Conservation (phyloP, 2,888 invertebrate genomes). For the Arge pagana region DNA sequence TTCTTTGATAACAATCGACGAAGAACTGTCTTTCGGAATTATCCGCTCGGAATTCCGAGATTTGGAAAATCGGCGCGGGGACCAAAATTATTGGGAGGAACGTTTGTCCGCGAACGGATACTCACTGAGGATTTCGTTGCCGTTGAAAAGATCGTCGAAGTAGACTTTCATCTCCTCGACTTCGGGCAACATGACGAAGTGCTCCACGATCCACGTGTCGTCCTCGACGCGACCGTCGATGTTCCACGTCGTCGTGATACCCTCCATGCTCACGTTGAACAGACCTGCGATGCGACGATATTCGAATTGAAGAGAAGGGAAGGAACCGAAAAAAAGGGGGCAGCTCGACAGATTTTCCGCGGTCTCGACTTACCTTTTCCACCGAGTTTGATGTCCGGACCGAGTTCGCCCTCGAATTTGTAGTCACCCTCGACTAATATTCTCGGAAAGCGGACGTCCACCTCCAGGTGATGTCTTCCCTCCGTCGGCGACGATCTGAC, state of each 20-base stretch:
- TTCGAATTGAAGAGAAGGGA: neutral
- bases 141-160: conserved; percentile 65
- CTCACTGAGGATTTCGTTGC: conserved; percentile 70
- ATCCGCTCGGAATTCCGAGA: no score
- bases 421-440: conserved; percentile 65
- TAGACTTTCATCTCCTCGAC: conserved; percentile 66
- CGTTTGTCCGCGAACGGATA: no score
- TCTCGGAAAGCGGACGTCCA: conserved; percentile 64
- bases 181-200: conserved; percentile 68
- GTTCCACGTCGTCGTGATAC: conserved; percentile 41
- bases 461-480: conserved; percentile 63
- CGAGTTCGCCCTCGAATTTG: conserved; percentile 67
- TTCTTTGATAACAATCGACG: no score
- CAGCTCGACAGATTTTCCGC: neutral
- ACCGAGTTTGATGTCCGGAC: conserved; percentile 64
- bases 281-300: conserved; percentile 35
- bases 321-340: neutral
- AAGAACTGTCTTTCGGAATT: no score
- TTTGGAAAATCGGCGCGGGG: no score
- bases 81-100: no score
- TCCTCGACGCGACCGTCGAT: conserved; percentile 45
- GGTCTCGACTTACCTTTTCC: conserved; percentile 65
- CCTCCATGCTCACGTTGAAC: conserved; percentile 51
- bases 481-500: conserved; percentile 64
- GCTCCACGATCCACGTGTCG: conserved; percentile 54